Base-by-base conservation (phyloP, 2,113 vertebrate genomes). In the Alouatta palliata region DNA sequence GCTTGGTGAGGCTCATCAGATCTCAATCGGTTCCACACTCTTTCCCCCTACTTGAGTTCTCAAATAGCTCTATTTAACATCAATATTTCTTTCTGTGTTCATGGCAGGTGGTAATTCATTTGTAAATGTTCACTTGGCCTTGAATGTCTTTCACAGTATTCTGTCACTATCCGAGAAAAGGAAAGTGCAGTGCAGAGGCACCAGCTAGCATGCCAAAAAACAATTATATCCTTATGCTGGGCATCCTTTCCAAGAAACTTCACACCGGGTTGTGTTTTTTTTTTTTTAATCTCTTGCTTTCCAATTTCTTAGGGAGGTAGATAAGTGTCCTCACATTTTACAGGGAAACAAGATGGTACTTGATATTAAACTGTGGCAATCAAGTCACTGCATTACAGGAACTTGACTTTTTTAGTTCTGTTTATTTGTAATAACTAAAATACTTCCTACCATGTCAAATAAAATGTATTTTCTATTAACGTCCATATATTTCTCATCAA, bases 81-180 rank as follows among this genome's bases (percentile, higher is more conserved):
- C 93, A 95, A 58, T 90, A 79, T 96, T 96, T 93, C 95, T 93
- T 87, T 94, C 96, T 92, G 90, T 88, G 84, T 90, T 97, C 96
- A 3, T 70, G 66, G 94, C 92, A 97, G 96, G 94, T 91, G 91
- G 81, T 94, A 95, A 96, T 96, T 97, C 97, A 97, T 85, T 81
- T 92, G 81, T 96, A 95, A 98, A 90, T 52, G 61, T 94, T 97
- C 97, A 76, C 90, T 97, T 97, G 96, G 97, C 96, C 87, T 97
- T 92, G 79, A 96, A 80, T 1, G 21, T 95, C 84, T 97, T 96
- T 97, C 92, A 68, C 81, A 68, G 66, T 71, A 19, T 61, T 83
- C 93, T 95, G 61, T 87, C 58, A 76, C 77, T 52, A 71, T 77
- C 90, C n/a, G n/a, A 87, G 85, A 37, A 90, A 94, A 94, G 73